Evolutionary conservation across 2,888 invertebrate species (phyloP), one percentile per base, ranked within the genome.

Genomic region (Trichogramma evanescens): DNA sequence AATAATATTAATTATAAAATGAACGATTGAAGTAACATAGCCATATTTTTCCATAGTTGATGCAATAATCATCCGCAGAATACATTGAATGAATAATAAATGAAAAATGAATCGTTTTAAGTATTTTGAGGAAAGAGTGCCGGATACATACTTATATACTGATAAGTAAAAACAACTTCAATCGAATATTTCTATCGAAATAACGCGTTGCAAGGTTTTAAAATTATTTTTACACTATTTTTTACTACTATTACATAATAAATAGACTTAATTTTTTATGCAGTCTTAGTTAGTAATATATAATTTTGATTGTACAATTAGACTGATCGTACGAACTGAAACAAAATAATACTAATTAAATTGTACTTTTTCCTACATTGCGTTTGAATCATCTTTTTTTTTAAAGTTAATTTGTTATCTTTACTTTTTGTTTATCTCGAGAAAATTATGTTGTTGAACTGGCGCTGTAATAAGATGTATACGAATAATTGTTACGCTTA

Each of bases 31-130:
- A 48, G 70, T 74, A 71, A 75, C 72, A 75, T 75, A 77, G 75
- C 74, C 77, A 76, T 77, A 77, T 77, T 77, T 77, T 77, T 77
- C 75, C 77, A 77, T 75, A 61, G 63, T 72, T 74, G 72, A 75
- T 68, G 74, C 76, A 76, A 76, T 75, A 76, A 75, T 73, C 70
- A 71, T 75, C 26, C 26, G 63, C 61, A 64, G 45, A 59, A 56
- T 64, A 59, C 63, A 61, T 57, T 61, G 61, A 64, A 50, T 58
- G 54, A 62, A 49, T 48, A 55, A 59, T 66, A 64, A 63, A 65
- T 56, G 59, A 59, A 58, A 66, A 66, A 69, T 66, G 70, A 72
- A 67, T 67, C 56, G 58, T 58, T 67, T 66, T 26, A 26, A 26
- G 26, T 26, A 26, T 26, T 26, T 26, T 26, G 26, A 26, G 68